phyloP scores from a whole-genome alignment of 2,797 vertebrate genomes.

The Peromyscus aztecus region DNA sequence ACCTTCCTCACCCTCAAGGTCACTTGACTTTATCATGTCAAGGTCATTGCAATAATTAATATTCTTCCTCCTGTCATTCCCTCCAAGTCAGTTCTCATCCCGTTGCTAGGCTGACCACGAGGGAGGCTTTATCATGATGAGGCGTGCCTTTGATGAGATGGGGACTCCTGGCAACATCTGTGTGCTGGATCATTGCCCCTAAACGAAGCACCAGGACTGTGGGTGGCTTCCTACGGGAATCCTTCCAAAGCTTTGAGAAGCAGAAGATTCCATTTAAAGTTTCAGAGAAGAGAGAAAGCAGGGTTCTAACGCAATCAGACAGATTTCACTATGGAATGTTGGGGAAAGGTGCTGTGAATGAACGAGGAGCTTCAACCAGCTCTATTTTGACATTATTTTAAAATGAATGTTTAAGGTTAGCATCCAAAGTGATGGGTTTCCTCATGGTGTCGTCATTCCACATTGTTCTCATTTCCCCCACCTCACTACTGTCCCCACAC shows the following conservation, averaged over 20 bases:
- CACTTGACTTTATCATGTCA: background rate
- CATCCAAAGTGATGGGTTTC: background rate
- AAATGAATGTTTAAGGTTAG: background rate
- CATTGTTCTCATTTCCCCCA: background rate
- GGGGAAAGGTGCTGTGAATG: background rate
- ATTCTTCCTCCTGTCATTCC: background rate
- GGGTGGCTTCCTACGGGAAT: background rate
- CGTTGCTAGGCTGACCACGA: background rate
- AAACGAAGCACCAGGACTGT: background rate
- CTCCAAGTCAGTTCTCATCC: background rate
- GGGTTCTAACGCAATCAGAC: background rate
- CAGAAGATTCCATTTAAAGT: constrained; percentile 7
- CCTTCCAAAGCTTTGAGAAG: constrained; percentile 43
- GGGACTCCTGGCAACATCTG: background rate
- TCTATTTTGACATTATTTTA: background rate
- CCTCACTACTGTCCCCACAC: too few relatives aligned
- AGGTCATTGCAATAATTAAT: background rate
- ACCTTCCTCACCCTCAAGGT: background rate
- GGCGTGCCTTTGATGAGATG: background rate
- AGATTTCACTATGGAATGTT: background rate
- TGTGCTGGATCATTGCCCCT: background rate
- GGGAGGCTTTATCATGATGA: background rate
- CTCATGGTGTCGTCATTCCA: background rate
- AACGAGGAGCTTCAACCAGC: background rate
- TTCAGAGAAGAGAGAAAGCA: background rate